Evolutionary conservation across 2,113 vertebrate species (phyloP), one percentile per base, ranked within the genome.

Genomic region (Rutilus rutilus): DNA sequence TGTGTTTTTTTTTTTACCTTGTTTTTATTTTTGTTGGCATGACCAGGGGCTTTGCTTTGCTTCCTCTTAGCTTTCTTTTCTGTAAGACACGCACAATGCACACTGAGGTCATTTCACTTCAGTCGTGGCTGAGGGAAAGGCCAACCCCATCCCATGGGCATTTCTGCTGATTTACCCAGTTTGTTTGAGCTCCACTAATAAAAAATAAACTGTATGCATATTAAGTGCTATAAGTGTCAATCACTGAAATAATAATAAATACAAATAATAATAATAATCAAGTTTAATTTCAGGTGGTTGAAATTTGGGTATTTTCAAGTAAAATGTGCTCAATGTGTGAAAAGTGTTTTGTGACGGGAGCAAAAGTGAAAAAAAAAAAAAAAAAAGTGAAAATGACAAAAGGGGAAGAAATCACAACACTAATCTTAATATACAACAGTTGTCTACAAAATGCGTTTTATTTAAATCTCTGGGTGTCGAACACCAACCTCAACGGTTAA

Each of bases 51-150:
- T 89, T 88, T 89, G 84, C 86, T 86, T 85, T 85, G 85, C 67
- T 89, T 90, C 87, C 69, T 86, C 86, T 86, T 87, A 69, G 82
- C 42, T 89, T 89, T 90, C 65, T 78, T 64, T 73, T 87, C 89
- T 91, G 89, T 25, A 89, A 90, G 77, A 91, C 82, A 89, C 7
- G 84, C 77, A 87, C 78, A 87, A 84, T 73, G 64, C 77, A 87
- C 83, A 87, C 59, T 71, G 69, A 17, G 12, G 67, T 86, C 67
- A 85, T 52, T 75, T 42, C 62, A 87, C 52, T 23, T 54, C 65
- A 54, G n/a, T 65, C 60, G 82, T 47, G 17, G 36, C 52, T 57
- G 25, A 11, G 65, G 15, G n/a, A 85, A 77, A 39, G 77, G 78
- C 30, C 21, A 64, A 67, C 42, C 19, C 36, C 57, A 83, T 57